phyloP scores from a whole-genome alignment of 2,888 invertebrate genomes.

The Caenorhabditis parvicauda region DNA sequence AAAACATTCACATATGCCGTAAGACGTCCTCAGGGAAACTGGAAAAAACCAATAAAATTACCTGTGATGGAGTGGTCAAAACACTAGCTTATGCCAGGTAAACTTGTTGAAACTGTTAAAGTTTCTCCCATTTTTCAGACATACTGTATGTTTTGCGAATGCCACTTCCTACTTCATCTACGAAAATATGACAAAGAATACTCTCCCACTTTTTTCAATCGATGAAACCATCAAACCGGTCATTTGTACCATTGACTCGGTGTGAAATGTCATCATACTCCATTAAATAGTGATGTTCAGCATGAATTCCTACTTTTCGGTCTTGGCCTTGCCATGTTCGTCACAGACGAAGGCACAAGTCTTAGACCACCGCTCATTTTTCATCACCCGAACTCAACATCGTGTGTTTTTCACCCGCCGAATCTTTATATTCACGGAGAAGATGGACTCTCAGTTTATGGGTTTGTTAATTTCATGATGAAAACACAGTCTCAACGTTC shows the following conservation, averaged over 20 bases:
- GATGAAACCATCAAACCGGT: neutral
- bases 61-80: no score
- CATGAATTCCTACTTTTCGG: slow-evolving; percentile 68
- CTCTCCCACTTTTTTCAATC: slow-evolving; percentile 4
- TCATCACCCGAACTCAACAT: slow-evolving; percentile 33
- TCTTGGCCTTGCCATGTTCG: slow-evolving; percentile 68
- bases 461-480: no score
- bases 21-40: no score
- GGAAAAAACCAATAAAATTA: no score
- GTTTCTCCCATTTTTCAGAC: slow-evolving; percentile 1
- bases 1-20: slow-evolving; percentile 1
- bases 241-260: slow-evolving; percentile 5
- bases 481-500: no score
- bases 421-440: neutral
- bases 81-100: no score
- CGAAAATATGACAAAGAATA: neutral
- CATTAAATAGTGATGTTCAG: no score
- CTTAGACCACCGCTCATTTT: slow-evolving; percentile 69
- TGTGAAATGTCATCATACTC: no score
- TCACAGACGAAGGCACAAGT: slow-evolving; percentile 67
- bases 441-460: neutral
- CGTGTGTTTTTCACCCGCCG: neutral
- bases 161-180: neutral
- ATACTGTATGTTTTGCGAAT: slow-evolving; percentile 2
- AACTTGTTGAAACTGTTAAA: no score